Conservation (phyloP, 2,113 vertebrate genomes). For the Monopterus albus region DNA sequence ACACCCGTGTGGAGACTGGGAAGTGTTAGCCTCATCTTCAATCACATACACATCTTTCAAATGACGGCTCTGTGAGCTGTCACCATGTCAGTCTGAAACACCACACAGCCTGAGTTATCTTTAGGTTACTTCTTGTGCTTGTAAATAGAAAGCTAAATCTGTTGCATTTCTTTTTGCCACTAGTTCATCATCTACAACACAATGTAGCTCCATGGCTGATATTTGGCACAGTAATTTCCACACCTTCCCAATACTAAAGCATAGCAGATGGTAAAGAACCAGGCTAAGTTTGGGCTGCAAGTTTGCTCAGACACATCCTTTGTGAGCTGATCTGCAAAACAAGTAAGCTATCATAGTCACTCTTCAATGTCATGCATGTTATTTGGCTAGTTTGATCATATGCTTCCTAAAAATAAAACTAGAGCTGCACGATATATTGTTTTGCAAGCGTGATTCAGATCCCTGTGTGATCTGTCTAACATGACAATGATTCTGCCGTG, state of each 20-base stretch:
- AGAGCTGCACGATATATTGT: too few relatives aligned
- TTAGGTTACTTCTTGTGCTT: background rate
- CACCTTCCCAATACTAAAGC: conserved; percentile 34
- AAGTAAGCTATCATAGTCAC: conserved; percentile 29
- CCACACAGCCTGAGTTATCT: background rate
- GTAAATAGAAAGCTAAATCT: conserved; percentile 12
- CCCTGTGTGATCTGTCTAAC: too few relatives aligned
- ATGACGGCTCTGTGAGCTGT: conserved; percentile 9
- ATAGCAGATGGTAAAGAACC: conserved; percentile 24
- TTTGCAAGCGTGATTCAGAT: too few relatives aligned
- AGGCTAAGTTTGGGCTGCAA: background rate
- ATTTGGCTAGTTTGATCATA: conserved; percentile 44
- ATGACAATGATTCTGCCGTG: too few relatives aligned
- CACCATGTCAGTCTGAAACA: conserved; percentile 24
- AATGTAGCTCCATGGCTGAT: conserved; percentile 21
- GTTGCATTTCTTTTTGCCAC: conserved; percentile 18
- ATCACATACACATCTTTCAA: conserved; percentile 11
- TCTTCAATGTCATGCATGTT: conserved; percentile 62
- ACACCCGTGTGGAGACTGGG: conserved; percentile 9
- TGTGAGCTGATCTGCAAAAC: conserved; percentile 30
- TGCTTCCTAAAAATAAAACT: conserved; percentile 15
- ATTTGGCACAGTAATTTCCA: conserved; percentile 71
- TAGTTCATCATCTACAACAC: conserved; percentile 37
- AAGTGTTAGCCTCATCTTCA: conserved; percentile 15
- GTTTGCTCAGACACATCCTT: conserved; percentile 39